Base-by-base conservation (phyloP, 2,888 invertebrate genomes). In the Agrochola macilenta region DNA sequence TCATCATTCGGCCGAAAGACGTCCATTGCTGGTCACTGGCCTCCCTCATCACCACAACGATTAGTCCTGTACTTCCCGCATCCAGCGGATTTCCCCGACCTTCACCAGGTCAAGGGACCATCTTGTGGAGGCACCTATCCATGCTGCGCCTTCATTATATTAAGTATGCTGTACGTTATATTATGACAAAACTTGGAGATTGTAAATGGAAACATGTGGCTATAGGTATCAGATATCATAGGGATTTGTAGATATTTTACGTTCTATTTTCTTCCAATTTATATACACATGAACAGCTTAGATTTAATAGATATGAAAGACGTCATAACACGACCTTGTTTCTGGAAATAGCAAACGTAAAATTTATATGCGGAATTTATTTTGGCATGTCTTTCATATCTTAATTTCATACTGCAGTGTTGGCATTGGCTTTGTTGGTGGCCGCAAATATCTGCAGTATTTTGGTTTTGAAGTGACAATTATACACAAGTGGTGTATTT, bases 321-420 rank as follows among this genome's bases (percentile, higher is more conserved):
- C 81, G 85, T 83, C 82, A 84, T 57, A 66, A 72, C 64, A 30
- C 63, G 85, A 84, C 82, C 82, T 83, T 84, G 82, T 60, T 81
- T 54, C 82, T 83, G 85, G 82, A 84, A 81, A 83, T 83, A 83
- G 82, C 63, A 69, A 54, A 26, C 61, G 68, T 74, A 26, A 68
- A 74, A 73, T 81, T 84, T 81, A 75, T 84, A 76, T 61, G 54
- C 35, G 69, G 60, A 60, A 71, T 84, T 84, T 72, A 66, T 83
- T 82, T 83, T 83, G 85, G 82, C 82, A 83, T 84, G 58, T 71
- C 54, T 84, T 82, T 84, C 63, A 68, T 70, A 71, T 80, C 39
- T 74, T 26, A 69, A 74, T 82, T 74, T 79, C 63, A 71, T 49
- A 43, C 80, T 79, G 74, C 82, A 71, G 30, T 74, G 71, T 82